A percentile compares a stretch with the other conserved stretches of the same genome.
These are phyloP conservation scores for Zaprionus kolodkinae DNA, from an alignment of 1,140 invertebrate genomes.

Conservation along the genomic window DNA sequence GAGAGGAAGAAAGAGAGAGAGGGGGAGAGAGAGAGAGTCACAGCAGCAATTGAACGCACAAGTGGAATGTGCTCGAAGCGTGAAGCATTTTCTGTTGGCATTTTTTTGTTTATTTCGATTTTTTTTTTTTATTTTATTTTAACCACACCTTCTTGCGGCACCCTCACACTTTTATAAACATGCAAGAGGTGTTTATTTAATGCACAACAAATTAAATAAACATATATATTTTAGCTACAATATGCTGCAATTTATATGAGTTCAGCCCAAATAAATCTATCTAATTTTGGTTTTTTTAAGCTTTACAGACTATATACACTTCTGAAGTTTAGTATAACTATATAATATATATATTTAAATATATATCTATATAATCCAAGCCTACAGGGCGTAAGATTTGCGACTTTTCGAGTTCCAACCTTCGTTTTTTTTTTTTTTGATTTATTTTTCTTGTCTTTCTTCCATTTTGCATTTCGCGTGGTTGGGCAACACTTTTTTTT, in stretches of 20 bases:
- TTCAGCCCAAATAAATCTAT: no score
- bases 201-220: no score
- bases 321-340: neutral
- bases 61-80: conserved; percentile 69
- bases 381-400: neutral
- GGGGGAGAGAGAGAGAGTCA: conserved; percentile 16
- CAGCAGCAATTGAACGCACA: conserved; percentile 71
- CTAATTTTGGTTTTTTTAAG: no score
- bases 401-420: neutral
- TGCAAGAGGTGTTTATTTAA: no score
- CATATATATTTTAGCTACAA: no score
- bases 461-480: conserved; percentile 32
- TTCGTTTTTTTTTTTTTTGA: neutral
- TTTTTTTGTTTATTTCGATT: conserved; percentile 10
- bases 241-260: no score
- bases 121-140: neutral
- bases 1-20: no score
- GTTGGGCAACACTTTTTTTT: neutral
- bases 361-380: neutral
- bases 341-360: neutral
- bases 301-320: no score
- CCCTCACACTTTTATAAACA: no score
- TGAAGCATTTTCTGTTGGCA: conserved; percentile 58
- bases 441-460: neutral
- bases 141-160: neutral